phyloP scores from a whole-genome alignment of 1,140 invertebrate species.

The Metopolophium dirhodum region DNA sequence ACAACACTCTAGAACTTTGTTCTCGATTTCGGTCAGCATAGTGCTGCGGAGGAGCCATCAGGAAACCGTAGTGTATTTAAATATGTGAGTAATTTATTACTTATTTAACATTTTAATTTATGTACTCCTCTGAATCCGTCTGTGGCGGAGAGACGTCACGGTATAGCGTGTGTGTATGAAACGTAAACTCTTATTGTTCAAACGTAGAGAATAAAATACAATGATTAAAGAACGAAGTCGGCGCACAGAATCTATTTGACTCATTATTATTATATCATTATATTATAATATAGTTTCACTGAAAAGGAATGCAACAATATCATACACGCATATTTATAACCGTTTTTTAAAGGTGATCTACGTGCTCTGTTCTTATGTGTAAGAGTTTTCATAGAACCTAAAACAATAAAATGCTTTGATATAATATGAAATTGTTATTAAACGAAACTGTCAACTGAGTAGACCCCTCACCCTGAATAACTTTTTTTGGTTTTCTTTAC shows the following conservation, averaged over 20 bases:
- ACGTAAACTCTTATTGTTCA: slow-evolving; percentile 33
- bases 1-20: neutral
- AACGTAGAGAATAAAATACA: slow-evolving; percentile 16
- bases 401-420: too few species aligned
- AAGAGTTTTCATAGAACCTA: neutral
- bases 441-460: too few species aligned
- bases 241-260: neutral
- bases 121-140: slow-evolving; percentile 10
- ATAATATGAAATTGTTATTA: too few species aligned
- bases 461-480: too few species aligned
- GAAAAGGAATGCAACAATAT: neutral
- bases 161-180: neutral
- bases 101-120: slow-evolving; percentile 55
- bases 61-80: slow-evolving; percentile 12
- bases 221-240: slow-evolving; percentile 5
- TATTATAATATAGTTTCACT: neutral
- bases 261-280: neutral
- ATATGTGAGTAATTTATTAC: slow-evolving; percentile 32
- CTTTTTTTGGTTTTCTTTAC: too few species aligned
- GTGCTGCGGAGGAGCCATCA: neutral
- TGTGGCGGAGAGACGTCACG: neutral
- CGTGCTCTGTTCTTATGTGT: neutral
- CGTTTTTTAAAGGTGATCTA: neutral
- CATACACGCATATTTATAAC: neutral
- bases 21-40: neutral